phyloP scores from a whole-genome alignment of 2,797 vertebrate species.

The Ctenosaura bakeri region DNA sequence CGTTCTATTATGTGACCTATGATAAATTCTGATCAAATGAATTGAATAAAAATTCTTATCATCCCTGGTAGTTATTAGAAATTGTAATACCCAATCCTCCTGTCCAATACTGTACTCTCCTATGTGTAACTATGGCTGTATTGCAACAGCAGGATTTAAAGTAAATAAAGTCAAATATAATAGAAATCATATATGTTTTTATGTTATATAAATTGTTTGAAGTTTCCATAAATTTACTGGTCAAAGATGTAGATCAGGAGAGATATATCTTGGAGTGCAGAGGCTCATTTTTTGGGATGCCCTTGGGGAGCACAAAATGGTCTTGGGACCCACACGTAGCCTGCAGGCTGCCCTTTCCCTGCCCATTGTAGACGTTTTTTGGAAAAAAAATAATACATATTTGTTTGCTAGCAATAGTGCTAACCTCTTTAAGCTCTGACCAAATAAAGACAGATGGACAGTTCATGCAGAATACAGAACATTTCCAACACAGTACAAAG shows the following conservation, averaged over 20 bases:
- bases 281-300: too few species aligned
- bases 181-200: not conserved
- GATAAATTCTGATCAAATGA: not conserved
- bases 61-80: not conserved
- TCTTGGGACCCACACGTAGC: too few species aligned
- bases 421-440: conserved; percentile 15
- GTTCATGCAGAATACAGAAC: not conserved
- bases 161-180: not conserved
- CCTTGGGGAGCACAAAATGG: too few species aligned
- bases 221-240: not conserved
- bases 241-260: not conserved
- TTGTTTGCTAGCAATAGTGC: not conserved
- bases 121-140: not conserved
- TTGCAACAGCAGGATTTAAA: not conserved
- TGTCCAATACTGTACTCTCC: not conserved
- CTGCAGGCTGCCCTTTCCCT: too few species aligned
- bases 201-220: not conserved
- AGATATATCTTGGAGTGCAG: too few species aligned
- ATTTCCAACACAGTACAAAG: conserved; percentile 20
- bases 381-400: not conserved
- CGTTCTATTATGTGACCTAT: not conserved
- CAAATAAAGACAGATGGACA: conserved; percentile 19
- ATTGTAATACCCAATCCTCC: too few species aligned
- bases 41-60: not conserved
- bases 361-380: not conserved